Evolutionary conservation across 1,140 invertebrate genomes (phyloP).

Genomic region (Agrilus planipennis): DNA sequence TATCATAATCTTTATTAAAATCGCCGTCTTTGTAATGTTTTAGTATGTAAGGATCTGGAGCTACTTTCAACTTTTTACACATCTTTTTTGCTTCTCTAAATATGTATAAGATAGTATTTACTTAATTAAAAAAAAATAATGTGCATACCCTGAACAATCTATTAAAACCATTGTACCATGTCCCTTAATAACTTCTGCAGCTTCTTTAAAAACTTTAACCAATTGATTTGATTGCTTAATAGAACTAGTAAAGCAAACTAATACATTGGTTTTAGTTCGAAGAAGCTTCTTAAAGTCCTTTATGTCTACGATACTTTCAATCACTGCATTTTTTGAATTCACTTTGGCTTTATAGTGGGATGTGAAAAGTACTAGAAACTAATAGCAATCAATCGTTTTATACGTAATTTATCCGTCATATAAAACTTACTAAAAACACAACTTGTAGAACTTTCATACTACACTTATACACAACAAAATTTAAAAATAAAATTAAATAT

Average conservation of each 20-base stretch:
- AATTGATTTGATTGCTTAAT: slow-evolving; percentile 39
- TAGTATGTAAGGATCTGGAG: slow-evolving; percentile 45
- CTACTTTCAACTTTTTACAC: slow-evolving; percentile 73
- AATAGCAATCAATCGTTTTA: too few species aligned
- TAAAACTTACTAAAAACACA: too few species aligned
- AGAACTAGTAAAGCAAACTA: slow-evolving; percentile 54
- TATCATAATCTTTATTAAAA: slow-evolving; percentile 80
- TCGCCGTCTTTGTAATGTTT: slow-evolving; percentile 86
- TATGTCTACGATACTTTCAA: slow-evolving; percentile 54
- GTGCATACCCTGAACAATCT: slow-evolving; percentile 49
- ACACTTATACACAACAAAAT: too few species aligned
- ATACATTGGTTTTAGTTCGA: slow-evolving; percentile 72
- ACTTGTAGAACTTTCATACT: too few species aligned
- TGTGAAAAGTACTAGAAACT: slow-evolving; percentile 7
- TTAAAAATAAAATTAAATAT: too few species aligned
- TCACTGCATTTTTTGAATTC: slow-evolving; percentile 33
- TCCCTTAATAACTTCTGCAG: slow-evolving; percentile 53
- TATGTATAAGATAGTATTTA: slow-evolving; percentile 14
- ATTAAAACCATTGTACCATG: slow-evolving; percentile 57
- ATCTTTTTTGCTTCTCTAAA: slow-evolving; percentile 65
- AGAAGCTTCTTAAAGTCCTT: slow-evolving; percentile 81
- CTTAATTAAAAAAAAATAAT: slow-evolving; percentile 2
- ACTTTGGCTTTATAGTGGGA: slow-evolving; percentile 17
- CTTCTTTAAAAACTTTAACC: slow-evolving; percentile 49
- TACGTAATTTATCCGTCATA: too few species aligned